Evolutionary conservation across 2,888 invertebrate genomes (phyloP).

Genomic region (Clusia tigrina): DNA sequence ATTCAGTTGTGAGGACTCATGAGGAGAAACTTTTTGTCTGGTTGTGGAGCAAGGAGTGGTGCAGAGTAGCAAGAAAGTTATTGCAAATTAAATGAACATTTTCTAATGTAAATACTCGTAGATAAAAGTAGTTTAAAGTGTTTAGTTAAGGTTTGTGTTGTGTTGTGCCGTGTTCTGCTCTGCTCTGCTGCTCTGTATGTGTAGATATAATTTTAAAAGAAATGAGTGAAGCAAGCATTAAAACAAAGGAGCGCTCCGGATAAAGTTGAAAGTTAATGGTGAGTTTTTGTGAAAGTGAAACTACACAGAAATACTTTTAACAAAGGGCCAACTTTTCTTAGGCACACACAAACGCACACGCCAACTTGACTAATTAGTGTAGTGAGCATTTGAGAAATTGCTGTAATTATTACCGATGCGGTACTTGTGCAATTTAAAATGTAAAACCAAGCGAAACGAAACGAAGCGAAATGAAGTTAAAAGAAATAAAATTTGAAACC

Average conservation of each 20-base stretch:
- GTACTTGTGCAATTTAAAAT: too few relatives aligned
- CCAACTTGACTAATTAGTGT: conserved; percentile 11
- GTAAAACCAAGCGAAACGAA: too few relatives aligned
- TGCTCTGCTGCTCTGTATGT: too few relatives aligned
- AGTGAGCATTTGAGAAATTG: too few relatives aligned
- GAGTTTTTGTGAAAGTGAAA: conserved; percentile 1
- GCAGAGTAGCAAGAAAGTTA: conserved; percentile 2
- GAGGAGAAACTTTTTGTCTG: conserved; percentile 10
- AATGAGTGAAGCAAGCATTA: too few relatives aligned
- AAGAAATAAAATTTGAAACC: too few relatives aligned
- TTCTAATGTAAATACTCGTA: conserved; percentile 48
- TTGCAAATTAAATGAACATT: conserved; percentile 52
- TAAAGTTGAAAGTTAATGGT: background rate
- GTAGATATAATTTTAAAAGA: too few relatives aligned
- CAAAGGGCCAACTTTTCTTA: background rate
- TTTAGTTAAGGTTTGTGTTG: background rate
- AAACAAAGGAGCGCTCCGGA: background rate
- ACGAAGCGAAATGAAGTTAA: too few relatives aligned
- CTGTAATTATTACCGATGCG: too few relatives aligned
- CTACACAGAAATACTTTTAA: background rate
- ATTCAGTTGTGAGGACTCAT: background rate
- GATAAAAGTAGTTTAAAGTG: conserved; percentile 35
- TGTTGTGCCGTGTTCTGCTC: too few relatives aligned
- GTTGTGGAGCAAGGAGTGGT: background rate
- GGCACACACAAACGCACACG: too few relatives aligned